These are phyloP conservation scores for Thripadectes ignobilis DNA, from an alignment of 2,797 vertebrate species.

Conservation along the genomic window DNA sequence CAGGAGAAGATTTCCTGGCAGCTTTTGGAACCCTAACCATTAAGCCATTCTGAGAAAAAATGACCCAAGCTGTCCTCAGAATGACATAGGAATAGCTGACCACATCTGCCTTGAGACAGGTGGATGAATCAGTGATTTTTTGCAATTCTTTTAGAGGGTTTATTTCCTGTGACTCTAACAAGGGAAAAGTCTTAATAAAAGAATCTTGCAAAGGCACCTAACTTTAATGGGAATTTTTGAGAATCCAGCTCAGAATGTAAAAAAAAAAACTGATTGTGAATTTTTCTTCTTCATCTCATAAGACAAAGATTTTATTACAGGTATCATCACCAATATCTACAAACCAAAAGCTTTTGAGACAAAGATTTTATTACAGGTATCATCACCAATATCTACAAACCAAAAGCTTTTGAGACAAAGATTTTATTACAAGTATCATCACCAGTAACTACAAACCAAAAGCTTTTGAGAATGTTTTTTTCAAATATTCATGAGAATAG, in stretches of 20 bases:
- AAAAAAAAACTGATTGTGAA: not conserved
- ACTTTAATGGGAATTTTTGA: not conserved
- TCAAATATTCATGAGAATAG: not conserved
- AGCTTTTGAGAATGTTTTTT: not conserved
- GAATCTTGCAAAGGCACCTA: not conserved
- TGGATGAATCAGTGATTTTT: not conserved
- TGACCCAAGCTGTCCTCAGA: not conserved
- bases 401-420: too few relatives aligned
- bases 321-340: not conserved
- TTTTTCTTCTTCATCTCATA: not conserved
- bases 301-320: not conserved
- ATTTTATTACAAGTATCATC: not conserved
- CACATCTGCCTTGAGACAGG: not conserved
- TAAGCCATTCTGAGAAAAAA: not conserved
- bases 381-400: not conserved
- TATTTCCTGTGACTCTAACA: not conserved
- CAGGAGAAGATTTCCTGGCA: not conserved
- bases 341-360: not conserved
- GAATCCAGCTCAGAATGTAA: not conserved
- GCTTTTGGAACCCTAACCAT: not conserved
- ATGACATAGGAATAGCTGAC: not conserved
- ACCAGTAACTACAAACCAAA: not conserved
- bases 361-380: not conserved
- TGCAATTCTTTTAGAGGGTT: not conserved
- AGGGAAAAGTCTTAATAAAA: not conserved